A percentile compares a stretch with the other conserved stretches of the same genome.
phyloP scores from a whole-genome alignment of 2,113 vertebrate species.

The Pachypanchax playfairii region DNA sequence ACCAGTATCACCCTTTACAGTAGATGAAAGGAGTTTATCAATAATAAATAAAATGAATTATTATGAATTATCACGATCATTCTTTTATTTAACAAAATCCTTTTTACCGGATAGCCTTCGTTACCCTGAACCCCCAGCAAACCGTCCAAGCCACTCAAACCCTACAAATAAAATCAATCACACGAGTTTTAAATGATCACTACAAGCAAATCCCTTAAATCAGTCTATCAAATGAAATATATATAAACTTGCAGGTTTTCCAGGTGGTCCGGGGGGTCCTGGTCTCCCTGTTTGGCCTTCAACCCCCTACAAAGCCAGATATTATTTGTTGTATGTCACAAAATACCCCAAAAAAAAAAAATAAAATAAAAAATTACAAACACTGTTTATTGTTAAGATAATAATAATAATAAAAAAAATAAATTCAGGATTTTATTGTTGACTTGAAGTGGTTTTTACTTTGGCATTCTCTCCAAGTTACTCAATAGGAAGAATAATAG shows the following conservation, averaged over 20 bases:
- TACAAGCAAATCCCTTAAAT: background rate
- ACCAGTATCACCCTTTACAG: conserved; percentile 72
- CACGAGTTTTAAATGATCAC: conserved; percentile 7
- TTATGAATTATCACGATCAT: background rate
- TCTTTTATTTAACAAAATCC: background rate
- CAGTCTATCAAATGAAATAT: no score
- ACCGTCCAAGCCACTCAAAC: conserved; percentile 73
- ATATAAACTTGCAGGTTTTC: conserved; percentile 77
- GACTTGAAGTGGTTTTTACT: no score
- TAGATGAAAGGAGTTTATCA: background rate
- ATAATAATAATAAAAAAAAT: no score
- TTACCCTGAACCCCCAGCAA: conserved; percentile 81
- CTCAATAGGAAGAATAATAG: no score
- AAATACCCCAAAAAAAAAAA: no score
- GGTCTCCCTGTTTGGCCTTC: conserved; percentile 58
- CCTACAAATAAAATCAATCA: conserved; percentile 57
- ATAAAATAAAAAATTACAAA: no score
- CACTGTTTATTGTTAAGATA: no score
- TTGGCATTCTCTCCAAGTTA: no score
- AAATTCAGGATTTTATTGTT: no score
- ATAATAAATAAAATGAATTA: background rate
- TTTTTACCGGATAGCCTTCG: conserved; percentile 79
- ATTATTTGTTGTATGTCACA: no score
- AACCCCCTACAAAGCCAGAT: conserved; percentile 66
- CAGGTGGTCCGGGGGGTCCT: conserved; percentile 65